phyloP scores from a whole-genome alignment of 2,113 vertebrate species.

The Lucifuga dentata region DNA sequence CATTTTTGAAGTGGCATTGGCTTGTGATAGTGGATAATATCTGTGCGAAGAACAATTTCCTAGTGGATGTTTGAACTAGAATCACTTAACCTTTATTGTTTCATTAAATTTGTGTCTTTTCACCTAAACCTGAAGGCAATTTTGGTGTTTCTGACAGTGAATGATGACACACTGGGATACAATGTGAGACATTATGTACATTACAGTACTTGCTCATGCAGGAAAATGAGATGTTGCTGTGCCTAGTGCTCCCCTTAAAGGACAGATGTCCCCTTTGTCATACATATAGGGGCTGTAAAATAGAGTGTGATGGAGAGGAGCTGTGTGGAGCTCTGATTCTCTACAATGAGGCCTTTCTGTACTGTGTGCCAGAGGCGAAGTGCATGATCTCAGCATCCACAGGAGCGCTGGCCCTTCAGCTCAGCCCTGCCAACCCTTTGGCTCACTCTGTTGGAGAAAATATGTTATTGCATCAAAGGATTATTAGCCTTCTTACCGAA shows the following conservation, averaged over 20 bases:
- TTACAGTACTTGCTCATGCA: conserved; percentile 11
- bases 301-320: conserved; percentile 56
- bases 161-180: not conserved
- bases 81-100: not conserved
- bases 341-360: conserved; percentile 67
- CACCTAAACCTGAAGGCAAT: not conserved
- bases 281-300: conserved; percentile 24
- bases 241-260: conserved; percentile 14
- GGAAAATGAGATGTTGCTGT: not conserved
- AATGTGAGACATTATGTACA: not conserved
- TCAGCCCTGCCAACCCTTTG: conserved; percentile 29
- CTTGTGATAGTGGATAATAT: not conserved
- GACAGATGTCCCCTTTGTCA: conserved; percentile 59
- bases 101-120: not conserved
- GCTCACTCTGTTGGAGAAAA: conserved; percentile 64
- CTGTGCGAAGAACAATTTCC: not conserved
- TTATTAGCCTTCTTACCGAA: conserved; percentile 3
- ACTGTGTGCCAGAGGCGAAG: conserved; percentile 17
- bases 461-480: conserved; percentile 17
- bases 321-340: conserved; percentile 41
- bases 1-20: conserved; percentile 19
- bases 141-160: not conserved
- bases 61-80: conserved; percentile 7
- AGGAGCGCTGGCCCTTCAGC: not conserved
- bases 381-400: conserved; percentile 58